Evolutionary conservation across 2,888 invertebrate genomes (phyloP).

Genomic region (Phengaris arion): DNA sequence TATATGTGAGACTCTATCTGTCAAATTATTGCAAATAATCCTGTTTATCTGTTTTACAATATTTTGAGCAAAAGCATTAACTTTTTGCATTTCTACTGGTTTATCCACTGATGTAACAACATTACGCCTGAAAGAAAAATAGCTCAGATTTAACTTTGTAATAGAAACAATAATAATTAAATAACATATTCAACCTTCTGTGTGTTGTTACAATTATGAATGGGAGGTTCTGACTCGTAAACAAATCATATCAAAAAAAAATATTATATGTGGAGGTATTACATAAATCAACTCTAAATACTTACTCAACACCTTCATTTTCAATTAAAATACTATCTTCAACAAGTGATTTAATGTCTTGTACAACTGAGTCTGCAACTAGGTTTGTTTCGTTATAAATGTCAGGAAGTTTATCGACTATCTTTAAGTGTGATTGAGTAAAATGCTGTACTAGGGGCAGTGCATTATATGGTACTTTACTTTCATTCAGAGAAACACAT

Average conservation of each 20-base stretch:
- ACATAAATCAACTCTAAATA: slow-evolving; percentile 38
- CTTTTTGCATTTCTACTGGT: slow-evolving; percentile 53
- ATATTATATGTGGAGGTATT: not conserved
- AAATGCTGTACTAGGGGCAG: slow-evolving; percentile 85
- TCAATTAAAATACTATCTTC: slow-evolving; percentile 84
- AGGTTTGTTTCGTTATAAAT: slow-evolving; percentile 73
- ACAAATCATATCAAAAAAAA: too few species aligned
- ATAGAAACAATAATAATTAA: too few species aligned
- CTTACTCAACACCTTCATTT: slow-evolving; percentile 78
- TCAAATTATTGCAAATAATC: slow-evolving; percentile 80
- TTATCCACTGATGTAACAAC: slow-evolving; percentile 42
- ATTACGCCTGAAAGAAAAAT: slow-evolving; percentile 48
- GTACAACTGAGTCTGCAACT: slow-evolving; percentile 67
- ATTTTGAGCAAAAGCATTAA: slow-evolving; percentile 70
- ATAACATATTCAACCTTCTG: too few species aligned
- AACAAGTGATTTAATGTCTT: slow-evolving; percentile 78
- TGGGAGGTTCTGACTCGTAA: too few species aligned
- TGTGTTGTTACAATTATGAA: too few species aligned
- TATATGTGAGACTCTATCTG: slow-evolving; percentile 81
- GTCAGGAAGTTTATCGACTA: slow-evolving; percentile 80
- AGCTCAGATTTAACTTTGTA: not conserved
- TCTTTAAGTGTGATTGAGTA: slow-evolving; percentile 87
- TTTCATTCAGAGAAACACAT: slow-evolving; percentile 81
- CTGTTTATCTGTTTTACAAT: slow-evolving; percentile 85
- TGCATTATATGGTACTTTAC: slow-evolving; percentile 82